Evolutionary conservation across 2,797 vertebrate genomes (phyloP), one percentile per base, ranked within the genome.

Genomic region (Xiphorhynchus erythropygius): DNA sequence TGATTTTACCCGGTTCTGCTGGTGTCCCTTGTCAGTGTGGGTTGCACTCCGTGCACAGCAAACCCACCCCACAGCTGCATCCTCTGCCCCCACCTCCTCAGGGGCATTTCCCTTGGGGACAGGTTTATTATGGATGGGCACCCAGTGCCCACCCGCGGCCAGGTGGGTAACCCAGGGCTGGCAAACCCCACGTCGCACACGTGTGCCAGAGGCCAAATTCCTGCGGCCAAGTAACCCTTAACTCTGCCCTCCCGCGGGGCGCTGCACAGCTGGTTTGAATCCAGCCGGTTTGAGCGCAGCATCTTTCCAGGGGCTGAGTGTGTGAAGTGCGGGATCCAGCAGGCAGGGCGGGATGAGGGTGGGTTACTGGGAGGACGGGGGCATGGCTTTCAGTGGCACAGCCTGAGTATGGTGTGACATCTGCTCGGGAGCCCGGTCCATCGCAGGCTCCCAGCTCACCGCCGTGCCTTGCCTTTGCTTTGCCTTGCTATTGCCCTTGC

Each of bases 51-150:
- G 18, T 7, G 59, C 1, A 2, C 13, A 50, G 42, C 77, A 39
- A 30, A n/a, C 10, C n/a, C 47, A 27, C 14, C 42, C n/a, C 28
- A 2, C 2, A 5, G 57, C 53, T 27, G 0, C 0, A 0, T 49
- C 23, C 81, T 1, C 3, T 37, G 62, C 74, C 47, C 49, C 33
- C 23, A 5, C 25, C 28, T 63, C 50, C 37, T 1, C 1, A 0
- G 55, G n/a, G 42, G 1, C 5, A 8, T 52, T 81, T 46, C 27
- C 27, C 24, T 2, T 3, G 7, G 18, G 18, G 24, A 42, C 22
- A 46, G 52, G 14, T 53, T 90, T 73, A 2, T 39, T 44, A 8
- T 21, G 9, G 2, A 5, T 4, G n/a, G 67, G 47, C 21, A 70
- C 8, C 13, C 3, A 0, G 21, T 50, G 41, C 76, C 41, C 28